A percentile compares a stretch with the other conserved stretches of the same genome.
These are phyloP conservation scores for Hylaeus volcanicus DNA, from an alignment of 1,140 invertebrate genomes.

Conservation along the genomic window DNA sequence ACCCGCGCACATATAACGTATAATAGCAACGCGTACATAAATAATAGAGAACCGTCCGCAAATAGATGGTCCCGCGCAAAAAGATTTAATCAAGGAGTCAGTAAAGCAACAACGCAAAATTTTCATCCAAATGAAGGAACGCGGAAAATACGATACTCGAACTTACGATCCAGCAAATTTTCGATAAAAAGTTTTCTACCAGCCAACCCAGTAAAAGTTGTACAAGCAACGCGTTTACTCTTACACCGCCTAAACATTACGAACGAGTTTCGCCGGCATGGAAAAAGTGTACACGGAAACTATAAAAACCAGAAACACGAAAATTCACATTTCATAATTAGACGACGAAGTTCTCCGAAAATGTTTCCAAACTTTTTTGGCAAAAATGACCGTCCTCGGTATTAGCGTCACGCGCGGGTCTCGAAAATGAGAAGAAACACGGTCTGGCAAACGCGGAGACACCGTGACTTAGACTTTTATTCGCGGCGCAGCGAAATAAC, in stretches of 20 bases:
- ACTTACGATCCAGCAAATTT: neutral
- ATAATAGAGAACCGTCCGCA: neutral
- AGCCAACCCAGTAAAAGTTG: neutral
- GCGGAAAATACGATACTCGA: neutral
- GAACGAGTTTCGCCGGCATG: neutral
- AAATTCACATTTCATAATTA: constrained; percentile 38
- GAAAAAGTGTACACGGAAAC: neutral
- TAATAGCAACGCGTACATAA: neutral
- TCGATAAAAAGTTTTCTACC: neutral
- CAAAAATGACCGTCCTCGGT: neutral
- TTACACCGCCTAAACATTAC: neutral
- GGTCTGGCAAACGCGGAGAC: neutral
- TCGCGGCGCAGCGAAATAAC: too few species aligned
- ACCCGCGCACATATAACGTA: neutral
- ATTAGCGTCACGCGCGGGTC: neutral
- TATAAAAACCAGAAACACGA: constrained; percentile 8
- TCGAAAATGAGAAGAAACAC: neutral
- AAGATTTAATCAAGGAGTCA: constrained; percentile 25
- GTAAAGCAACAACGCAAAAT: neutral
- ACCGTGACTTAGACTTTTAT: too few species aligned
- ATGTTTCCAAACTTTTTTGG: constrained; percentile 6
- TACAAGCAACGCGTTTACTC: neutral
- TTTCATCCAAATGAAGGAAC: neutral
- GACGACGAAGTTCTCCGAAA: constrained; percentile 21
- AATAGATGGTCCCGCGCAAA: neutral